Conservation (phyloP, 2,797 vertebrate species). For the Naso thynnoides region DNA sequence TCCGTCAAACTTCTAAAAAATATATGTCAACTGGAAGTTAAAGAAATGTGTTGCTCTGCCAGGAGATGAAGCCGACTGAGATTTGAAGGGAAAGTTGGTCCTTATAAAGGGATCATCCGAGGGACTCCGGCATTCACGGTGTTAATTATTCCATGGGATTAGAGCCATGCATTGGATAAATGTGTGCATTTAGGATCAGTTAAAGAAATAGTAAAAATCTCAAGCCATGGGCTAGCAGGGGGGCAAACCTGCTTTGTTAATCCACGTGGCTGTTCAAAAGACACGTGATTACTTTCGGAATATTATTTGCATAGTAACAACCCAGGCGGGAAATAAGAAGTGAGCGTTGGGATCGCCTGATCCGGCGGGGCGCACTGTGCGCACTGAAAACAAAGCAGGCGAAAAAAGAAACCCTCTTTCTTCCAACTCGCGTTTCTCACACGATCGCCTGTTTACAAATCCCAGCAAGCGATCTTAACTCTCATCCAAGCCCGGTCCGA, state of each 20-base stretch:
- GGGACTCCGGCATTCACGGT: conserved; percentile 87
- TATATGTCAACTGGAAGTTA: conserved; percentile 27
- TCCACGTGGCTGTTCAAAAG: conserved; percentile 96
- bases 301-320: conserved; percentile 90
- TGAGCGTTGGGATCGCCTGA: conserved; percentile 80
- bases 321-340: conserved; percentile 85
- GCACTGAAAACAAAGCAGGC: conserved; percentile 85
- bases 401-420: conserved; percentile 83
- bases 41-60: conserved; percentile 62
- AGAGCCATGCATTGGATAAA: conserved; percentile 89
- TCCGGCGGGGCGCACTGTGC: conserved; percentile 85
- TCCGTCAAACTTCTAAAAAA: conserved; percentile 45
- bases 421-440: conserved; percentile 88
- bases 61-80: conserved; percentile 80
- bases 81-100: conserved; percentile 65
- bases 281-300: conserved; percentile 92
- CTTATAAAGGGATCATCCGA: conserved; percentile 92
- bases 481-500: conserved; percentile 87
- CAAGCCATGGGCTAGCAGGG: conserved; percentile 86
- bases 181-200: conserved; percentile 95
- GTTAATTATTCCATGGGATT: conserved; percentile 95
- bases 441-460: conserved; percentile 91
- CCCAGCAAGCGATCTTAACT: conserved; percentile 89
- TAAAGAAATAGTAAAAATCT: conserved; percentile 88
- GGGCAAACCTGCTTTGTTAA: conserved; percentile 95